Percentiles rank a stretch among this genome's conserved stretches.
Conservation (phyloP, 2,888 invertebrate genomes). For the Polymixis flavicincta region DNA sequence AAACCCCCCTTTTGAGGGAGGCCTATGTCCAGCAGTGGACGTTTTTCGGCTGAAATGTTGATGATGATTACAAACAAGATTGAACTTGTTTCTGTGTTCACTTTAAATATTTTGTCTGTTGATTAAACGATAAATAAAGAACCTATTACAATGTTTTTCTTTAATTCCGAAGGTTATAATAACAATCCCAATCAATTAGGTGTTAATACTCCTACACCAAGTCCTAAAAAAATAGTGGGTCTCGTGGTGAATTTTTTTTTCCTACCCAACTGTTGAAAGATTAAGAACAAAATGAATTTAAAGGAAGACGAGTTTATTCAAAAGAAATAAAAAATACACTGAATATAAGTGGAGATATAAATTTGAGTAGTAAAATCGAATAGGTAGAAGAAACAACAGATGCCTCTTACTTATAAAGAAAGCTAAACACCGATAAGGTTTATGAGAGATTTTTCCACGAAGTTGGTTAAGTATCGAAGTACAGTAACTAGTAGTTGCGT, state of each 20-base stretch:
- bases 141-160: conserved; percentile 14
- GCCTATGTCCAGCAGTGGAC: too few species aligned
- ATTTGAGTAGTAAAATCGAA: conserved; percentile 30
- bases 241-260: background rate
- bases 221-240: conserved; percentile 6
- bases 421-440: conserved; percentile 44
- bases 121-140: conserved; percentile 15
- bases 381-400: conserved; percentile 38
- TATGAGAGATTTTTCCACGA: conserved; percentile 48
- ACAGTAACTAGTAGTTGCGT: conserved; percentile 59
- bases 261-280: background rate
- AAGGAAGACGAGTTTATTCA: conserved; percentile 5
- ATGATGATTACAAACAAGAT: too few species aligned
- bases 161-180: conserved; percentile 6
- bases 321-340: conserved; percentile 22
- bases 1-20: too few species aligned
- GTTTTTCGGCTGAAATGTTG: too few species aligned
- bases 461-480: conserved; percentile 30
- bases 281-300: conserved; percentile 2
- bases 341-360: conserved; percentile 29
- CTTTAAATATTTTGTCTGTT: too few species aligned
- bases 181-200: conserved; percentile 1
- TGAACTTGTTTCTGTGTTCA: too few species aligned
- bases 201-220: background rate
- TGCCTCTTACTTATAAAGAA: conserved; percentile 37